These are phyloP conservation scores for Streptopelia turtur DNA, from an alignment of 2,797 vertebrate species.

Conservation along the genomic window DNA sequence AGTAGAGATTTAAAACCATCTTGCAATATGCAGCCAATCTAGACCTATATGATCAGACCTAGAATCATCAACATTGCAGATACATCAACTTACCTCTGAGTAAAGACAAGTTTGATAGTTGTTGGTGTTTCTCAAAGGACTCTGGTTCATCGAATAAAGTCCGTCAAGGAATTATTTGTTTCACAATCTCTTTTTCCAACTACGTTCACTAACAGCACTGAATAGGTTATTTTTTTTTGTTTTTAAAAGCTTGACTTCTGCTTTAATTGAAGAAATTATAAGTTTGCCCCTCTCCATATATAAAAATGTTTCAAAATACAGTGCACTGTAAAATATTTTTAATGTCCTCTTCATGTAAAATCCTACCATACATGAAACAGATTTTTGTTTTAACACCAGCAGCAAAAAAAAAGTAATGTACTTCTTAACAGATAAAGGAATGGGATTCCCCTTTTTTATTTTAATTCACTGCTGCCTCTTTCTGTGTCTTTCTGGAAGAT, in stretches of 20 bases:
- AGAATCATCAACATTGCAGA: constrained; percentile 12
- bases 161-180: not conserved
- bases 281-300: not conserved
- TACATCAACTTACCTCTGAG: not conserved
- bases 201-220: not conserved
- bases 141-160: not conserved
- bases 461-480: not conserved
- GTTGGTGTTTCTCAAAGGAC: constrained; percentile 18
- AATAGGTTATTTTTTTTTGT: not conserved
- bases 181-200: not conserved
- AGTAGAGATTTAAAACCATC: constrained; percentile 35
- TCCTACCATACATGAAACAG: not conserved
- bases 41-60: not conserved
- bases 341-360: not conserved
- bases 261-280: not conserved
- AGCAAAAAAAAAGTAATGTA: not conserved
- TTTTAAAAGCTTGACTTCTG: not conserved
- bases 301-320: not conserved
- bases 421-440: not conserved
- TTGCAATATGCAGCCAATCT: constrained; percentile 1
- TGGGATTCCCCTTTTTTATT: not conserved
- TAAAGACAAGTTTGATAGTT: not conserved
- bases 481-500: not conserved
- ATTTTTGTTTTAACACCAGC: not conserved
- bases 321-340: not conserved